These are phyloP conservation scores for Fulmarus glacialis DNA, from an alignment of 2,113 vertebrate genomes.

Conservation along the genomic window DNA sequence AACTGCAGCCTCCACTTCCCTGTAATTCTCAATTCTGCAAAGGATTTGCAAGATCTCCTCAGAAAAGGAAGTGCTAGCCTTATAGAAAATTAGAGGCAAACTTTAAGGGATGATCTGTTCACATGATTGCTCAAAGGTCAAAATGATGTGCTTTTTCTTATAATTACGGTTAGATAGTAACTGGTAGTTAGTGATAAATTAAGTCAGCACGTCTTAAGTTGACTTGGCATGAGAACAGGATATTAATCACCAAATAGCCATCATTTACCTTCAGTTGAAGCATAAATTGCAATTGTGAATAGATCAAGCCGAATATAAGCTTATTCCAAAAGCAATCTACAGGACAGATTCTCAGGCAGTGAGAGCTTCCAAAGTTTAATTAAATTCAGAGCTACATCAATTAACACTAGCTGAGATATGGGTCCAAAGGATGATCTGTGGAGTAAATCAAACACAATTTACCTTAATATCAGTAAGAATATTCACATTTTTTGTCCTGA, in stretches of 20 bases:
- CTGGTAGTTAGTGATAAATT: constrained; percentile 34
- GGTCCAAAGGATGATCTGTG: background rate
- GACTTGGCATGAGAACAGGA: background rate
- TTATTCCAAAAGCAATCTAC: constrained; percentile 21
- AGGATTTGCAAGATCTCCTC: background rate
- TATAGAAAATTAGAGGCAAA: background rate
- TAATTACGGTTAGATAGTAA: constrained; percentile 3
- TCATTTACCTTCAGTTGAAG: constrained; percentile 28
- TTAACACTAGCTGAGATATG: background rate
- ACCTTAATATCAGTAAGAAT: background rate
- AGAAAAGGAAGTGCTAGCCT: background rate
- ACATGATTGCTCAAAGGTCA: background rate
- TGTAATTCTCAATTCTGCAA: background rate
- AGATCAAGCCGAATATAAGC: background rate
- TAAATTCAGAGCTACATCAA: constrained; percentile 37
- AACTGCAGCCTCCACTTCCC: background rate
- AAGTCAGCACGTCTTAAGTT: constrained; percentile 9
- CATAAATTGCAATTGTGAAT: constrained; percentile 16
- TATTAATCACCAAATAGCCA: constrained; percentile 38
- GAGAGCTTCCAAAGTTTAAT: constrained; percentile 45
- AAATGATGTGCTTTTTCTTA: background rate
- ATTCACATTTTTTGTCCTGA: background rate
- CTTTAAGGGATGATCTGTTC: background rate
- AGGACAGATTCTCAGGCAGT: constrained; percentile 11
- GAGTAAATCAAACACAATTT: background rate